Percentiles rank a stretch among this genome's conserved stretches.
These are phyloP conservation scores for Huso huso DNA, from an alignment of 2,797 vertebrate species.

Conservation along the genomic window DNA sequence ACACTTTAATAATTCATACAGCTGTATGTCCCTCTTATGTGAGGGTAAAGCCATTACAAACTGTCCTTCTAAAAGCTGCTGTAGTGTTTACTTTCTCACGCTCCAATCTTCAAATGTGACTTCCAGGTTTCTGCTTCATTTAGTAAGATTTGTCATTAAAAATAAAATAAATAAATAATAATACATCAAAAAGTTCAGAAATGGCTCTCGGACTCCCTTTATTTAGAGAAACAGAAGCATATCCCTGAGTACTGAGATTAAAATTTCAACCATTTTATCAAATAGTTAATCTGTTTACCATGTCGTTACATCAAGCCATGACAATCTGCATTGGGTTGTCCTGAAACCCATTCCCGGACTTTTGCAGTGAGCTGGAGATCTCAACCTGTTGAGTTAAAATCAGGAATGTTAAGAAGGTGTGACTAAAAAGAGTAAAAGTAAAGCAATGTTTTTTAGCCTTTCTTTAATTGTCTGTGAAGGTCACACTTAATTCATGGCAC, in stretches of 20 bases:
- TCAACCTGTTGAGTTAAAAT: conserved; percentile 23
- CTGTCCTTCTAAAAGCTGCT: conserved; percentile 22
- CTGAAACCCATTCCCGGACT: conserved; percentile 1
- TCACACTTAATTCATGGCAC: conserved; percentile 28
- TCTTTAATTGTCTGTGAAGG: conserved; percentile 13
- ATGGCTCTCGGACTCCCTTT: conserved; percentile 26
- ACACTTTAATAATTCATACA: conserved; percentile 33
- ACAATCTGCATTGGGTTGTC: conserved; percentile 32
- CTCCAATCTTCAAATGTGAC: conserved; percentile 6
- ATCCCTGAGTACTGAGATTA: conserved; percentile 14
- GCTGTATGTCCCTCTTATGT: conserved; percentile 34
- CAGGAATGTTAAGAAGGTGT: conserved; percentile 15
- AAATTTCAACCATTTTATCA: conserved; percentile 22
- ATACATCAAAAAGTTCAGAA: conserved; percentile 20
- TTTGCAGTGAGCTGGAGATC: conserved; percentile 11
- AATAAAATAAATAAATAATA: no score
- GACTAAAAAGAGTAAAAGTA: conserved; percentile 9
- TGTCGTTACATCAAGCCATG: conserved; percentile 30
- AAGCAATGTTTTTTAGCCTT: conserved; percentile 8
- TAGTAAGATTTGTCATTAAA: conserved; percentile 12
- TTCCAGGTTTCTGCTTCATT: conserved; percentile 13
- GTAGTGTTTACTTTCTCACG: conserved; percentile 1
- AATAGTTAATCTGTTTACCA: conserved; percentile 35
- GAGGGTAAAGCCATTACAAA: conserved; percentile 24
- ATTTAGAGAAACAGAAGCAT: conserved; percentile 27